A percentile compares a stretch with the other conserved stretches of the same genome.
Evolutionary conservation across 2,888 invertebrate species (phyloP).

Genomic region (Meloe dianella): DNA sequence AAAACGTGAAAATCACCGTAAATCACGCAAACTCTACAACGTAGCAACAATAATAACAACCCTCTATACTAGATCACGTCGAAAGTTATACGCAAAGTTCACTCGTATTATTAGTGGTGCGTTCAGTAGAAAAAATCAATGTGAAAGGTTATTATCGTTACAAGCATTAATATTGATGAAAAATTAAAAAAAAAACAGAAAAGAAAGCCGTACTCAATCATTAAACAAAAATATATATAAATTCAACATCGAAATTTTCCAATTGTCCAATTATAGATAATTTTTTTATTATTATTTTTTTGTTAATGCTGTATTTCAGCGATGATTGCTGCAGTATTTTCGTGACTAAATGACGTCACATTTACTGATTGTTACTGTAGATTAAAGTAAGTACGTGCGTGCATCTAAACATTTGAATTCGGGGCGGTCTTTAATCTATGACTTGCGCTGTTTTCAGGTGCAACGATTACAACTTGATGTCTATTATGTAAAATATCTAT

Average conservation of each 20-base stretch:
- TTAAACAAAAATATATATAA: no score
- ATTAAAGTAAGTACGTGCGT: constrained; percentile 51
- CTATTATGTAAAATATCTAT: constrained; percentile 10
- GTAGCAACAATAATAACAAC: constrained; percentile 18
- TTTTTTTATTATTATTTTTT: not conserved
- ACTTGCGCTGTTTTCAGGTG: constrained; percentile 46
- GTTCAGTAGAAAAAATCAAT: constrained; percentile 52
- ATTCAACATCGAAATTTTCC: no score
- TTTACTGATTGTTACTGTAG: constrained; percentile 52
- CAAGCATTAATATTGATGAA: constrained; percentile 48
- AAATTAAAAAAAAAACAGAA: not conserved
- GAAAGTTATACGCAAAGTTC: constrained; percentile 34
- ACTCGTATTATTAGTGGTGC: constrained; percentile 24
- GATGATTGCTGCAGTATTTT: constrained; percentile 43
- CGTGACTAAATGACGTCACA: constrained; percentile 54
- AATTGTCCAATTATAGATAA: no score
- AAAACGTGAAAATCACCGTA: constrained; percentile 36
- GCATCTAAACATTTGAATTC: constrained; percentile 47
- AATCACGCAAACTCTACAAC: constrained; percentile 38
- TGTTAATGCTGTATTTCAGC: not conserved
- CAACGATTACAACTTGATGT: constrained; percentile 19
- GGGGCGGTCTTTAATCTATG: constrained; percentile 49
- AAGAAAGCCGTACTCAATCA: not conserved
- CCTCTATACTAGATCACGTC: constrained; percentile 19
- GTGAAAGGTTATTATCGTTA: constrained; percentile 54